Evolutionary conservation across 1,140 invertebrate genomes (phyloP), one percentile per base, ranked within the genome.

Genomic region (Plutomurus gul): DNA sequence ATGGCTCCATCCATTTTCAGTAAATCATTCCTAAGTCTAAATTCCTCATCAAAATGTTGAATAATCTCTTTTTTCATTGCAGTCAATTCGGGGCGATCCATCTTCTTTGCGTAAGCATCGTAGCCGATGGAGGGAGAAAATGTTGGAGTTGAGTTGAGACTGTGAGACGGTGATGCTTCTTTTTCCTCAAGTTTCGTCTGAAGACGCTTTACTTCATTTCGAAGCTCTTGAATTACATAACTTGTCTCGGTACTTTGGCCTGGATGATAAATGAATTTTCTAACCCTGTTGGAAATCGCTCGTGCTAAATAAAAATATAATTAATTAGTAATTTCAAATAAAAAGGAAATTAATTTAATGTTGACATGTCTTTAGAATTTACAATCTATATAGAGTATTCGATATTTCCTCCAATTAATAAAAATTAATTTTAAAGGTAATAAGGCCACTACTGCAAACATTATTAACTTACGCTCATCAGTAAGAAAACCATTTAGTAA

Each of bases 201-300:
- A 30, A 83, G 82, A 72, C 82, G 56, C 39, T 80, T 79, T 16
- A 83, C 80, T 75, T 83, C 80, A 76, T 81, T 81, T n/a, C 80
- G 75, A 46, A 83, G 76, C 56, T 83, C 82, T 79, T 83, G 80
- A 76, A 83, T 83, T n/a, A 83, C 75, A 22, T 75, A 56, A 56
- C 56, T 75, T n/a, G 78, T 79, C 36, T 81, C 82, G 13, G 82
- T 74, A 22, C 65, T 47, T 60, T 82, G 74, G 18, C 56, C 60
- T 25, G 73, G 73, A 51, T 79, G 74, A 75, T 70, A 78, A 40
- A 81, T 79, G 73, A 77, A 82, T 37, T 84, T 81, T 76, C 85
- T 86, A 83, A 90, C 89, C 77, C 87, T 87, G 39, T 89, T 88
- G 43, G 88, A 93, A 79, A 99, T 98, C 81, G 95, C 92, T 84